Conservation (phyloP, 2,113 vertebrate genomes). For the Numenius arquata region DNA sequence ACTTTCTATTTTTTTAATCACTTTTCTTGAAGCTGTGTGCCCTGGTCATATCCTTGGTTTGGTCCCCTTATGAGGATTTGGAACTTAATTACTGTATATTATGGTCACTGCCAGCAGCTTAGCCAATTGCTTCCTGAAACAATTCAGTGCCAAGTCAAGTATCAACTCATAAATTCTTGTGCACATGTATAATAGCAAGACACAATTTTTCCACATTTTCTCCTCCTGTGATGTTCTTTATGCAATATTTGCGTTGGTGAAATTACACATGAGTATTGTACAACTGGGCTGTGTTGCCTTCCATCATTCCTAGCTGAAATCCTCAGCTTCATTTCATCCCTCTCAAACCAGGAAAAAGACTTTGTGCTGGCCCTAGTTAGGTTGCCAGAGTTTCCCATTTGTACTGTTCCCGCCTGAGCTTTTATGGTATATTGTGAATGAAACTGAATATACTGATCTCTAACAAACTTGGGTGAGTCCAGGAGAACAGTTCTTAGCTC, state of each 20-base stretch:
- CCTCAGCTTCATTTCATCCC: neutral
- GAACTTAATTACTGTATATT: conserved; percentile 48
- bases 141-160: conserved; percentile 44
- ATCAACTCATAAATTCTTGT: conserved; percentile 45
- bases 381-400: neutral
- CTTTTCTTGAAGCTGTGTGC: conserved; percentile 29
- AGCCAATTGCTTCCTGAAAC: conserved; percentile 63
- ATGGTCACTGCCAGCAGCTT: conserved; percentile 46
- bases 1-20: conserved; percentile 18
- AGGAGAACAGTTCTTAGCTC: neutral
- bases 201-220: conserved; percentile 27
- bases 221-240: neutral
- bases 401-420: neutral
- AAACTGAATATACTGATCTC: neutral
- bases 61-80: conserved; percentile 20
- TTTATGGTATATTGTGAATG: neutral
- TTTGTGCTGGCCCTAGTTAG: neutral
- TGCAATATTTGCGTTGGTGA: neutral
- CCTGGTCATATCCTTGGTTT: conserved; percentile 4
- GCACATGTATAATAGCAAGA: neutral
- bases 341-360: neutral
- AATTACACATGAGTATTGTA: neutral
- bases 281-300: neutral
- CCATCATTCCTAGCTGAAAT: neutral
- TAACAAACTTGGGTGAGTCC: neutral